These are phyloP conservation scores for Solen grandis DNA, from an alignment of 1,140 invertebrate genomes.

Conservation along the genomic window DNA sequence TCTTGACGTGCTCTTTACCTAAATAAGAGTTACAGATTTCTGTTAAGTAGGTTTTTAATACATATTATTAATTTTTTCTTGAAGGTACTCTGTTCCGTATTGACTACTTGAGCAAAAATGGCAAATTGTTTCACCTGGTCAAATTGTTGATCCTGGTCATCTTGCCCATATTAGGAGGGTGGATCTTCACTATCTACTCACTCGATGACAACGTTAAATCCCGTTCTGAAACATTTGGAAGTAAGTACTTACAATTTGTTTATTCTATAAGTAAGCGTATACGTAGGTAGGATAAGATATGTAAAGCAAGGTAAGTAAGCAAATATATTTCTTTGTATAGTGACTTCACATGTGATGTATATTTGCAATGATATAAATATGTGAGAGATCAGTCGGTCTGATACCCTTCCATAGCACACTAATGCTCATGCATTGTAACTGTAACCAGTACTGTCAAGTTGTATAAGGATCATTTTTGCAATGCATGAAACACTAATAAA, in stretches of 20 bases:
- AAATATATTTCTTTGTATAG: neutral
- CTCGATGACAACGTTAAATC: conserved; percentile 20
- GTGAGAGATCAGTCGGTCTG: too few species aligned
- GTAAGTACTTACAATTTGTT: neutral
- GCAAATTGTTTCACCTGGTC: conserved; percentile 34
- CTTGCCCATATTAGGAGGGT: conserved; percentile 38
- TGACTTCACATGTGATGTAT: neutral
- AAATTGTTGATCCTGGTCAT: conserved; percentile 33
- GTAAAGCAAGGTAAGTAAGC: neutral
- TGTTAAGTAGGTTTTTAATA: too few species aligned
- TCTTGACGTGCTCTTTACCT: too few species aligned
- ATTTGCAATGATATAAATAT: neutral
- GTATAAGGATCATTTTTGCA: too few species aligned
- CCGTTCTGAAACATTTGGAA: neutral
- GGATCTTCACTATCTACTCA: conserved; percentile 27
- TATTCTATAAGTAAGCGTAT: neutral
- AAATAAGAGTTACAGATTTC: too few species aligned
- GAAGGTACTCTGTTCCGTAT: conserved; percentile 22
- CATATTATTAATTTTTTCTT: neutral
- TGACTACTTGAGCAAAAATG: conserved; percentile 27
- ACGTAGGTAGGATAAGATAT: neutral
- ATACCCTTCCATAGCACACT: too few species aligned
- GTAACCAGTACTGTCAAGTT: too few species aligned
- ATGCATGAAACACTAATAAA: too few species aligned
- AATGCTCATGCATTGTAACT: too few species aligned